Base-by-base conservation (phyloP, 1,140 invertebrate species). In the Aphidius gifuensis region DNA sequence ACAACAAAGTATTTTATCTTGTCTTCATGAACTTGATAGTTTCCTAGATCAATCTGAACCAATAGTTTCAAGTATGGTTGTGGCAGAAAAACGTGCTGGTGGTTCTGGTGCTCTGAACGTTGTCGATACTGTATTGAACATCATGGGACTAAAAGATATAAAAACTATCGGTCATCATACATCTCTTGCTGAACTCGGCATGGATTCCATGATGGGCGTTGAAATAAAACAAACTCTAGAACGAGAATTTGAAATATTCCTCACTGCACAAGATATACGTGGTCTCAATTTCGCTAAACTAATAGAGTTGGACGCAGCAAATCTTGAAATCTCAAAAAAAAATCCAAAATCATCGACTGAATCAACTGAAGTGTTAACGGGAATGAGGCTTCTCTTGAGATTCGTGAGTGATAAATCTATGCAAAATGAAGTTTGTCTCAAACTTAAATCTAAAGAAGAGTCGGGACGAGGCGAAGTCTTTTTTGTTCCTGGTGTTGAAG, bases 141-240 rank as follows among this genome's bases (percentile, higher is more conserved):
- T 84, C 48, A 78, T 83, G 71, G 76, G 80, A 42, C 57, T 84
- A 1, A 80, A 80, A 60, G 80, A 85, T 68, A 60, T 83, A 38
- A 84, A 84, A 48, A 81, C 82, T 4, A 74, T 92, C 0, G 86
- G 86, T 67, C 76, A 83, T 32, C 83, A 88, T 61, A 82, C 84
- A 1, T 86, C 85, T 1, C 76, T 93, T 6, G 86, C 85, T 16
- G 91, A 93, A 70, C 78, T 93, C 4, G 92, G 92, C 38, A 86
- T 93, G 79, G 91, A 93, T 69, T 92, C 90, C 0, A 85, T 92
- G 76, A 92, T 92, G 90, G 88, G 87, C 16, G 87, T 92, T 0
- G 90, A 93, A 76, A 89, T 93, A 46, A 90, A 91, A 70, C 90
- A 92, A 69, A 86, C 85, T 0, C 70, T 93, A 1, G 90, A 92